A percentile compares a stretch with the other conserved stretches of the same genome.
These are phyloP conservation scores for Dasyurus viverrinus DNA, from an alignment of 2,113 vertebrate species.

Conservation along the genomic window DNA sequence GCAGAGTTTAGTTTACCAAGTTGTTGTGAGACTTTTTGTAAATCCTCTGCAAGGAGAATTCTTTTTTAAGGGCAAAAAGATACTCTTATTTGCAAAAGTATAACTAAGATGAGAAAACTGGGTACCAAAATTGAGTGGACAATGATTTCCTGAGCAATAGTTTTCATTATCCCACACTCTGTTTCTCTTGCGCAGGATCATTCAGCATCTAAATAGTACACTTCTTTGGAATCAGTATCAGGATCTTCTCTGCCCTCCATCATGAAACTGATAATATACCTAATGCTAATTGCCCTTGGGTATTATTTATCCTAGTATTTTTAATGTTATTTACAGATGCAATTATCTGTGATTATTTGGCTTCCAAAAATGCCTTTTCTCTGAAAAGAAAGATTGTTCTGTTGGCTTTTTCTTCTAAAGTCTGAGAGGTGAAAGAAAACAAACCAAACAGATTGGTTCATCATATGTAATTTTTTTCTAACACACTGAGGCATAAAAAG, in stretches of 20 bases:
- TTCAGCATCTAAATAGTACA: not conserved
- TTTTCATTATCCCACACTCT: not conserved
- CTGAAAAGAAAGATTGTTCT: conserved; percentile 11
- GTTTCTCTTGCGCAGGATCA: not conserved
- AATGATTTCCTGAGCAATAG: not conserved
- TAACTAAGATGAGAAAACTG: not conserved
- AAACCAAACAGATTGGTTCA: not conserved
- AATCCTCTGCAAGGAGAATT: not conserved
- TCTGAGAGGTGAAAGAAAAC: not conserved
- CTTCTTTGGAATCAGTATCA: not conserved
- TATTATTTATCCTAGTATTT: not conserved
- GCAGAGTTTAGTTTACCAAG: not conserved
- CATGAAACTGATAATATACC: not conserved
- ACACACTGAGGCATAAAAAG: not conserved
- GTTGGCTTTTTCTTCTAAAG: conserved; percentile 22
- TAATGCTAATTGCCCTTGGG: not conserved
- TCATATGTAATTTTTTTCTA: not conserved
- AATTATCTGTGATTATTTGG: not conserved
- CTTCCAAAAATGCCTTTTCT: not conserved
- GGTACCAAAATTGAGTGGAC: not conserved
- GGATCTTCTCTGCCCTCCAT: not conserved
- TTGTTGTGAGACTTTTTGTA: not conserved
- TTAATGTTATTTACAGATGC: not conserved
- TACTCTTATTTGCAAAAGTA: not conserved
- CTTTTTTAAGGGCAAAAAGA: not conserved